Conservation (phyloP, 1,140 invertebrate genomes). For the Magallana ariakensis region DNA sequence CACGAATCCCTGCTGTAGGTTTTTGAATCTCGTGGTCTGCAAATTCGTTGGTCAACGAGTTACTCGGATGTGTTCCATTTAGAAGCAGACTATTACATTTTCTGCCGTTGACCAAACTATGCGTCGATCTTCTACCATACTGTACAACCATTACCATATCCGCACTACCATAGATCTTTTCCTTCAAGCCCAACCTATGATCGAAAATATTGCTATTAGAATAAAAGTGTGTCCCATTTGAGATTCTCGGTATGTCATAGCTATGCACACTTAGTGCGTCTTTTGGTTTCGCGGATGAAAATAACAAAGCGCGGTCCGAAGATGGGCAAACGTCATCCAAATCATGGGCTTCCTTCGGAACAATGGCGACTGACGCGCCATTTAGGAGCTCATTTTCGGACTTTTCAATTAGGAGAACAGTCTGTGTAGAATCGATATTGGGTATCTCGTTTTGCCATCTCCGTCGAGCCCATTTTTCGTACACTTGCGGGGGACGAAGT, state of each 20-base stretch:
- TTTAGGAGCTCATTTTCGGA: not conserved
- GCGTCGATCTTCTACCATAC: constrained; percentile 3
- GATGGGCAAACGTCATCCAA: not conserved
- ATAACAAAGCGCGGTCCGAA: not conserved
- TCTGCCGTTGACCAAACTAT: constrained; percentile 12
- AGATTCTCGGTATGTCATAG: not conserved
- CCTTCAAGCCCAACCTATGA: not conserved
- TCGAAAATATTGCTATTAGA: constrained; percentile 13
- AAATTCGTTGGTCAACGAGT: not conserved
- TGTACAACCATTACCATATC: constrained; percentile 6
- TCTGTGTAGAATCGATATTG: not conserved
- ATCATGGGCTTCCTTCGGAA: not conserved
- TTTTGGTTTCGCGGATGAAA: constrained; percentile 1
- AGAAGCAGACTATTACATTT: not conserved
- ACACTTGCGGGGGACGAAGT: constrained; percentile 10
- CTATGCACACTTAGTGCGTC: constrained; percentile 13
- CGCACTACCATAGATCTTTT: constrained; percentile 21
- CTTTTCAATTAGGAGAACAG: not conserved
- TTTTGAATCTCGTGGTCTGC: not conserved
- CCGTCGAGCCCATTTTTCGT: not conserved
- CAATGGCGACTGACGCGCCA: not conserved
- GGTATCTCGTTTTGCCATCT: not conserved
- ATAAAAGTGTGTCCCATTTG: not conserved
- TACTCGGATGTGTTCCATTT: not conserved
- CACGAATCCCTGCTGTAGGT: not conserved